Percentiles rank a stretch among this genome's conserved stretches.
These are phyloP conservation scores for Argopecten irradians DNA, from an alignment of 1,140 invertebrate genomes.

Conservation along the genomic window DNA sequence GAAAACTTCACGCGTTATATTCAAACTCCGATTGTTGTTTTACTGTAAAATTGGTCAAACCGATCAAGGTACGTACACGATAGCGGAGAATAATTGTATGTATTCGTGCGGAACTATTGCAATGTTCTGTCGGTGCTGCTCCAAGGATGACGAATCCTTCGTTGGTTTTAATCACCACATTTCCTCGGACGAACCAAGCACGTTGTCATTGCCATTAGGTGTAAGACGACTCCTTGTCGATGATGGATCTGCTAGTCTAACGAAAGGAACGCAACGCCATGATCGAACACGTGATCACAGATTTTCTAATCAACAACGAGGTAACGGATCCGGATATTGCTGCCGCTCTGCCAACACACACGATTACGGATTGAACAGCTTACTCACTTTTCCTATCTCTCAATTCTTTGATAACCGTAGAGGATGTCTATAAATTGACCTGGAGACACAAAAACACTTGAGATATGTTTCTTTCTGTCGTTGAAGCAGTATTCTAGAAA, in stretches of 20 bases:
- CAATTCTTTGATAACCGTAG: neutral
- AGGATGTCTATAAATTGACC: neutral
- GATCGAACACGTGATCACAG: neutral
- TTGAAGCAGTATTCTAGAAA: conserved; percentile 2
- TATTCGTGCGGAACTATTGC: conserved; percentile 9
- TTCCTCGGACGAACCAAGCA: neutral
- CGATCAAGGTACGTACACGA: neutral
- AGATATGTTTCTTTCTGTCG: neutral
- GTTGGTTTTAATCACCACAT: neutral
- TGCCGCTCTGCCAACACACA: neutral
- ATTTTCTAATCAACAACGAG: neutral
- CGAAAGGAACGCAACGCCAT: conserved; percentile 13
- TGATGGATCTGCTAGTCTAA: conserved; percentile 9
- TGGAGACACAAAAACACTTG: neutral
- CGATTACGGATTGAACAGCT: neutral
- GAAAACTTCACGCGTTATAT: no score
- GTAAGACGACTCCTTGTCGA: neutral
- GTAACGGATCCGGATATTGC: conserved; percentile 20
- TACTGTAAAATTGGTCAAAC: neutral
- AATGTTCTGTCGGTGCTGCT: neutral
- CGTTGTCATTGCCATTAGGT: conserved; percentile 14
- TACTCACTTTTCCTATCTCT: neutral
- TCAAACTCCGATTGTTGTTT: neutral
- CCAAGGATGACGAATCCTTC: neutral
- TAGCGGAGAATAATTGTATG: neutral